Base-by-base conservation (phyloP, 2,113 vertebrate species). In the Furnarius figulus region DNA sequence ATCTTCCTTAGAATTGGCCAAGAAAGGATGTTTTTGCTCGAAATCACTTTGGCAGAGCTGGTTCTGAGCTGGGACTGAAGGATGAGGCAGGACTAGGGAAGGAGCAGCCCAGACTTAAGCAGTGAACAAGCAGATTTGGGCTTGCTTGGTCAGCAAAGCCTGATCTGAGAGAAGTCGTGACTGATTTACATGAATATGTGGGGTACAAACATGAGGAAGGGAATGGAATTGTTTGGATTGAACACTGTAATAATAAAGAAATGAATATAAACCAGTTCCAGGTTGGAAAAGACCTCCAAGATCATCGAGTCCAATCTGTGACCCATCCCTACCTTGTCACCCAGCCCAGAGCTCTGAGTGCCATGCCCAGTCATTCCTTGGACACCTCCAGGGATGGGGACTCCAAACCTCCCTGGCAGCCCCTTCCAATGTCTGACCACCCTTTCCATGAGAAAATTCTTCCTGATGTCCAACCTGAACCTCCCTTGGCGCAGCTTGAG, bases 291-390 rank as follows among this genome's bases (percentile, higher is more conserved):
- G n/a, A 62, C 21, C 6, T 40, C 47, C 62, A 35, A 12, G 47
- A 31, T 3, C 1, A 0, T 4, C 0, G 3, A 53, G 33, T 53
- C 53, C 1, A 0, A 31, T 16, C 62, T 47, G 10, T 62, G 55
- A 18, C 24, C 2, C 8, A 65, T 22, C 31, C 61, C n/a, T 24
- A 82, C 16, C 4, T 75, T 47, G 6, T 83, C 53, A 9, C 53
- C 33, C 39, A 75, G 37, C 9, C 39, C 28, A 25, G 53, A 53
- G 46, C 35, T 3, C 74, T 5, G 21, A 47, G 6, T 40, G 62
- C 12, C 53, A 40, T 13, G 1, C 61, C 53, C 61, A 39, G 46
- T 0, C 1, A 0, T 40, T 82, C 55, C 35, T 62, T 19, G 8
- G 47, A 35, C n/a, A 55, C 14, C 17, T 55, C 47, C 71, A 68